These are phyloP conservation scores for Folsomia candida DNA, from an alignment of 2,888 invertebrate species.

Conservation along the genomic window DNA sequence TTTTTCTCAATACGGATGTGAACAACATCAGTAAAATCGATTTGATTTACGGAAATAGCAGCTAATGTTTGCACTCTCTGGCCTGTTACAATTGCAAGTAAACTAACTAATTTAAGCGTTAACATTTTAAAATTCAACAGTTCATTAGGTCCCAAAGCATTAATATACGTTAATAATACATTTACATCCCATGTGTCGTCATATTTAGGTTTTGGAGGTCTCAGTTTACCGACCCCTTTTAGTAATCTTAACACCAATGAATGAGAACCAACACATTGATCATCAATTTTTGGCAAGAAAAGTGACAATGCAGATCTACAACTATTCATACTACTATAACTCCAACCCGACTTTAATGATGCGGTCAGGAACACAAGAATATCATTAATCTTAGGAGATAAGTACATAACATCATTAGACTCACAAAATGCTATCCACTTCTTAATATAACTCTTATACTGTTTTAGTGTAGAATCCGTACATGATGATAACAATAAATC, in stretches of 20 bases:
- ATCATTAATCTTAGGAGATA: not conserved
- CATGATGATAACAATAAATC: constrained; percentile 15
- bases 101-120: no score
- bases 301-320: constrained; percentile 31
- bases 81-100: no score
- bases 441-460: constrained; percentile 16
- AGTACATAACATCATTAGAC: not conserved
- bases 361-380: constrained; percentile 15
- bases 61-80: no score
- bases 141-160: not conserved
- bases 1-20: not conserved
- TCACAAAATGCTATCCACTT: constrained; percentile 17
- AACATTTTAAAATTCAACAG: no score
- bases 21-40: no score
- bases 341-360: constrained; percentile 7
- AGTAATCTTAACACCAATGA: constrained; percentile 21
- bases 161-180: constrained; percentile 14
- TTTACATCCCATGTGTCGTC: constrained; percentile 27
- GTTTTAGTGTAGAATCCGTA: constrained; percentile 11
- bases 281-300: not conserved
- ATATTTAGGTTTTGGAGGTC: constrained; percentile 26
- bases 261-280: constrained; percentile 15
- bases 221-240: constrained; percentile 19
- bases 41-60: no score
- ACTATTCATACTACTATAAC: constrained; percentile 30